phyloP scores from a whole-genome alignment of 1,140 invertebrate genomes.

The Drosophila asahinai region DNA sequence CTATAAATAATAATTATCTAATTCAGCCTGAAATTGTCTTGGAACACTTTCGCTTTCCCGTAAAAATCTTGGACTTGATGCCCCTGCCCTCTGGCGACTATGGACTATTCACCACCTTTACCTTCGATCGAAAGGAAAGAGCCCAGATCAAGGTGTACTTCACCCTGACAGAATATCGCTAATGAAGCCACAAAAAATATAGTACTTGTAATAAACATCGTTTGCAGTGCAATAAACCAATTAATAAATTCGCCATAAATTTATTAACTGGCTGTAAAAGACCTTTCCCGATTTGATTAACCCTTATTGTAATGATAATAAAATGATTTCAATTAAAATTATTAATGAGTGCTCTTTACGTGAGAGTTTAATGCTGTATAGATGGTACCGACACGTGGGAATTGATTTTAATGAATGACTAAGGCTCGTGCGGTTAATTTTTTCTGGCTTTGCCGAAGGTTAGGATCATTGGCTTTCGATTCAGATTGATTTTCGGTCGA shows the following conservation, averaged over 20 bases:
- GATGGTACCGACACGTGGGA: slow-evolving; percentile 27
- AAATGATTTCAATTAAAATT: slow-evolving; percentile 33
- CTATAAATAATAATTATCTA: not conserved
- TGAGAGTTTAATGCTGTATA: slow-evolving; percentile 5
- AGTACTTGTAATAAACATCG: slow-evolving; percentile 44
- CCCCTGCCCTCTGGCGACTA: slow-evolving; percentile 69
- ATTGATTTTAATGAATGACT: slow-evolving; percentile 7
- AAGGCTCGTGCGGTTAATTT: not conserved
- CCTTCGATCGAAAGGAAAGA: slow-evolving; percentile 34
- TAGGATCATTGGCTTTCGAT: slow-evolving; percentile 30
- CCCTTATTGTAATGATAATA: slow-evolving; percentile 41
- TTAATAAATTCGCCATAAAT: slow-evolving; percentile 61
- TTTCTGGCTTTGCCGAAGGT: slow-evolving; percentile 15
- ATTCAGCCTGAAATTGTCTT: slow-evolving; percentile 49
- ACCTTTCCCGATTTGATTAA: slow-evolving; percentile 40
- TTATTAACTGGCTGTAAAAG: slow-evolving; percentile 38
- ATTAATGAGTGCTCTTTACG: slow-evolving; percentile 15
- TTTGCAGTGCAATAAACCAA: slow-evolving; percentile 69
- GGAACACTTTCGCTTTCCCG: slow-evolving; percentile 67
- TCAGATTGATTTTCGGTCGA: slow-evolving; percentile 28
- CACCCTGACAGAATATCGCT: slow-evolving; percentile 57
- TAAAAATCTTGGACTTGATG: slow-evolving; percentile 53
- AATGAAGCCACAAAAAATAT: slow-evolving; percentile 1
- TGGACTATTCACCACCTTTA: slow-evolving; percentile 64
- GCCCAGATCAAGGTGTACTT: slow-evolving; percentile 65